A percentile compares a stretch with the other conserved stretches of the same genome.
Evolutionary conservation across 2,797 vertebrate genomes (phyloP).

Genomic region (Caiman crocodilus): DNA sequence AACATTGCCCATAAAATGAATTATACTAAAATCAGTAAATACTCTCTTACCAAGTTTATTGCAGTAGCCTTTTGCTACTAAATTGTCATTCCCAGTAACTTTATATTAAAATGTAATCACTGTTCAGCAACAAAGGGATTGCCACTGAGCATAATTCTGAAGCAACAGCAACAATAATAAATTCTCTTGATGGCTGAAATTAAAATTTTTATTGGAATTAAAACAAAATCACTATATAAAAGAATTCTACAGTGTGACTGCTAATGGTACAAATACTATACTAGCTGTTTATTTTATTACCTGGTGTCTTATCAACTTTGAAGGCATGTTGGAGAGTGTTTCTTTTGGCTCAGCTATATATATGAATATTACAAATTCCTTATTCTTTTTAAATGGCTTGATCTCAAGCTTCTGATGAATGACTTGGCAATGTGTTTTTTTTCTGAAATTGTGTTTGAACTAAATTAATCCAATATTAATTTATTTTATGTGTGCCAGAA

Average conservation of each 20-base stretch:
- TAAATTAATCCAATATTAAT: conserved; percentile 73
- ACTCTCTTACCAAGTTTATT: not conserved
- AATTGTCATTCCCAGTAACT: not conserved
- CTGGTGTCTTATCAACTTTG: conserved; percentile 20
- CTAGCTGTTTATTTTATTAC: conserved; percentile 30
- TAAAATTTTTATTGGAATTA: not conserved
- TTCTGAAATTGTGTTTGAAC: conserved; percentile 46
- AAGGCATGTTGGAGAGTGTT: conserved; percentile 30
- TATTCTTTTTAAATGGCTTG: not conserved
- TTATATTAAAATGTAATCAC: not conserved
- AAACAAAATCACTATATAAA: not conserved
- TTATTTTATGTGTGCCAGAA: conserved; percentile 70
- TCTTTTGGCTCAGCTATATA: conserved; percentile 41
- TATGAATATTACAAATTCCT: conserved; percentile 45
- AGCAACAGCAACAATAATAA: not conserved
- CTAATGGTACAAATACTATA: not conserved
- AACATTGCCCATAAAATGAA: not conserved
- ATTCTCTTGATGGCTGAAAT: not conserved
- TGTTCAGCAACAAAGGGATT: not conserved
- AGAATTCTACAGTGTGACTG: not conserved
- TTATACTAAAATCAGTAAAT: not conserved
- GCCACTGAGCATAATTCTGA: not conserved
- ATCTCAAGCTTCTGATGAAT: conserved; percentile 27
- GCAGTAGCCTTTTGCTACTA: not conserved
- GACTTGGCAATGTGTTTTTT: conserved; percentile 21